phyloP scores from a whole-genome alignment of 2,888 invertebrate species.

The Lacanobia wlatinum region DNA sequence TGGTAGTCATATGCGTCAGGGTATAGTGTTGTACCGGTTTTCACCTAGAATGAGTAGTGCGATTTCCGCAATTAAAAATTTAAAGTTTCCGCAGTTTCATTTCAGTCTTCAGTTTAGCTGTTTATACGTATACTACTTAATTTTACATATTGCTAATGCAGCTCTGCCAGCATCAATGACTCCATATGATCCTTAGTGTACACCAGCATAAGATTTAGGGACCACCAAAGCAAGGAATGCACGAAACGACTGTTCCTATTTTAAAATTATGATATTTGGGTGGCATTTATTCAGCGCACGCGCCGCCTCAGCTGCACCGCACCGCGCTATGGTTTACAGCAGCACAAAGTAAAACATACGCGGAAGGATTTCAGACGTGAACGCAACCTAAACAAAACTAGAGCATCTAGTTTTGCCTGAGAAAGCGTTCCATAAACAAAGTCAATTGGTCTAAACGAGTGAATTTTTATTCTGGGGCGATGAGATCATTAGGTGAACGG shows the following conservation, averaged over 20 bases:
- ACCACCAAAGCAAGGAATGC: not conserved
- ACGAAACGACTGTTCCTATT: not conserved
- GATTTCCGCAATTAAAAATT: not conserved
- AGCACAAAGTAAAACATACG: constrained; percentile 42
- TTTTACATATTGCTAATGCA: too few species aligned
- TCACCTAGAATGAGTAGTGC: not conserved
- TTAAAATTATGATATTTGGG: constrained; percentile 29
- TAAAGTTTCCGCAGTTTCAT: not conserved
- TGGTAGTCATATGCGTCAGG: not conserved
- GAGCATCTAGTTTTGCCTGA: constrained; percentile 82
- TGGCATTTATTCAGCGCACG: constrained; percentile 42
- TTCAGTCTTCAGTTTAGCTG: not conserved
- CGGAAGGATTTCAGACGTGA: constrained; percentile 74
- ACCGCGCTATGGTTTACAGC: constrained; percentile 18
- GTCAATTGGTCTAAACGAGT: constrained; percentile 87
- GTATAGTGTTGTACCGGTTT: constrained; percentile 3
- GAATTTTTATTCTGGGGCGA: constrained; percentile 87
- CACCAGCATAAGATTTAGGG: not conserved
- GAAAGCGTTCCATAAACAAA: constrained; percentile 87
- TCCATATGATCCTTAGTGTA: not conserved
- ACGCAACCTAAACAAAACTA: constrained; percentile 77
- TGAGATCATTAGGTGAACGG: constrained; percentile 89
- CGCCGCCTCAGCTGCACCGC: constrained; percentile 22
- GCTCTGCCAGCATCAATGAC: not conserved
- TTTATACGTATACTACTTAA: too few species aligned